Evolutionary conservation across 2,113 vertebrate species (phyloP).

Genomic region (Alligator sinensis): DNA sequence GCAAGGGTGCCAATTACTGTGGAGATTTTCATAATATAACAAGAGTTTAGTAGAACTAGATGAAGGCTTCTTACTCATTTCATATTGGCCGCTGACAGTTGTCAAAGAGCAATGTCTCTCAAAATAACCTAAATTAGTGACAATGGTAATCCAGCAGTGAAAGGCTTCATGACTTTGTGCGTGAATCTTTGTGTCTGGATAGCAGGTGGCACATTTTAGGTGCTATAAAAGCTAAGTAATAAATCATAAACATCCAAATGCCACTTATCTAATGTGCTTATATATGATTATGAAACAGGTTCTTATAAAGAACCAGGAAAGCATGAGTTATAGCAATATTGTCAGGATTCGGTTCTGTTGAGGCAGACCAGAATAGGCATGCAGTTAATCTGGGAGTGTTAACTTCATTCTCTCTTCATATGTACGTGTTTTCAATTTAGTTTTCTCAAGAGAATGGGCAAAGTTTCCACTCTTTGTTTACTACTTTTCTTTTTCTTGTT

Average conservation of each 20-base stretch:
- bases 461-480: background rate
- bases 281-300: background rate
- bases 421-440: background rate
- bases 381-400: background rate
- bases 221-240: accelerated
- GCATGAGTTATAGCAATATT: background rate
- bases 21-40: background rate
- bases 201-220: accelerated
- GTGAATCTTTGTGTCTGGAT: background rate
- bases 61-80: background rate
- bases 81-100: background rate
- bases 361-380: background rate
- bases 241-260: accelerated
- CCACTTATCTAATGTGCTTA: accelerated
- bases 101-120: background rate
- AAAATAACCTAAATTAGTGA: background rate
- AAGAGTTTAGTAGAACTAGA: background rate
- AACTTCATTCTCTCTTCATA: background rate
- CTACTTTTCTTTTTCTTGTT: background rate
- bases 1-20: background rate
- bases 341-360: background rate
- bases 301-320: background rate
- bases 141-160: background rate
- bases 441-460: background rate
- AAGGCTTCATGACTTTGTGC: background rate